Evolutionary conservation across 1,140 invertebrate genomes (phyloP).

Genomic region (Papilio aristodemus): DNA sequence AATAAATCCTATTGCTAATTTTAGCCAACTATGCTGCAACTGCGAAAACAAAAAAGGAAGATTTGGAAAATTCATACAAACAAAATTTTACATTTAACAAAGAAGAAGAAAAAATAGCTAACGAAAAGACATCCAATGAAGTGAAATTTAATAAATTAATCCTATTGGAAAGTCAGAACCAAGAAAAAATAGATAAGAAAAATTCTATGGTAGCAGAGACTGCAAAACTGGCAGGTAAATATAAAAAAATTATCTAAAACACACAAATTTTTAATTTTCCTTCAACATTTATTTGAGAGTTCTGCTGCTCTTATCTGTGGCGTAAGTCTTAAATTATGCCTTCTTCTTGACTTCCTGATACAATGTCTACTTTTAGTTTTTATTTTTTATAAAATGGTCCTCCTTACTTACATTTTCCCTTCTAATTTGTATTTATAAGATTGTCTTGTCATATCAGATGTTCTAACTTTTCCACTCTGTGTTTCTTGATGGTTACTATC

Average conservation of each 20-base stretch:
- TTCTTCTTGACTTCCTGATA: too few species aligned
- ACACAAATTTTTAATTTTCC: too few species aligned
- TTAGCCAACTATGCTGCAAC: slow-evolving; percentile 65
- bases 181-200: slow-evolving; percentile 71
- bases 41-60: slow-evolving; percentile 69
- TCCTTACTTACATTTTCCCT: too few species aligned
- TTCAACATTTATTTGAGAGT: too few species aligned
- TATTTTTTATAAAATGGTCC: too few species aligned
- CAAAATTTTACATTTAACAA: slow-evolving; percentile 68
- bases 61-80: slow-evolving; percentile 68
- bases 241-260: neutral
- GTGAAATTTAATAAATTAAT: slow-evolving; percentile 70
- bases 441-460: too few species aligned
- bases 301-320: too few species aligned
- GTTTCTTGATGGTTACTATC: too few species aligned
- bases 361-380: too few species aligned
- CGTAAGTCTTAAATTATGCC: too few species aligned
- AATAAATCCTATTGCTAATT: slow-evolving; percentile 38
- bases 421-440: too few species aligned
- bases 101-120: slow-evolving; percentile 71
- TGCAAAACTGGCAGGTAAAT: slow-evolving; percentile 72
- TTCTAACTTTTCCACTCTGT: too few species aligned
- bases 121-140: slow-evolving; percentile 71
- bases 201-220: slow-evolving; percentile 66
- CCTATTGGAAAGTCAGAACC: slow-evolving; percentile 73